Evolutionary conservation across 2,888 invertebrate species (phyloP).

Genomic region (Polymixis flavicincta): DNA sequence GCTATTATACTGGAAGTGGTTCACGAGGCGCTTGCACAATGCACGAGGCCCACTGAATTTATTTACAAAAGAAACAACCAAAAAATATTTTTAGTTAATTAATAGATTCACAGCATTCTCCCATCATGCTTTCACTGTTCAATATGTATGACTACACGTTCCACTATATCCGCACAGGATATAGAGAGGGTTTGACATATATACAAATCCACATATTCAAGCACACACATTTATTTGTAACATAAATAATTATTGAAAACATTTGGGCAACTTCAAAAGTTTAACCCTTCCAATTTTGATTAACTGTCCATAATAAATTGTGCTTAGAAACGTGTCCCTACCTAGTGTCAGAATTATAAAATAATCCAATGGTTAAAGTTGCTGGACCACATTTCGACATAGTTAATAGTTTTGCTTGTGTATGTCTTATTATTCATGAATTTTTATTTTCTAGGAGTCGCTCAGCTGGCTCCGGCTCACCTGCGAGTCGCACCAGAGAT

Average conservation of each 20-base stretch:
- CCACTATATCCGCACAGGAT: not conserved
- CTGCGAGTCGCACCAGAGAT: conserved; percentile 86
- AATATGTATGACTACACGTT: conserved; percentile 17
- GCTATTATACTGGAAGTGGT: conserved; percentile 4
- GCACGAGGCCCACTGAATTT: not conserved
- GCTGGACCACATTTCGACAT: not conserved
- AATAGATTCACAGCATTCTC: not conserved
- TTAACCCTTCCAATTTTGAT: not conserved
- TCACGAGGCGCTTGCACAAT: not conserved
- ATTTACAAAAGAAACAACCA: conserved; percentile 20
- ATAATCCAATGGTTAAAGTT: not conserved
- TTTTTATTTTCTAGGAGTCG: conserved; percentile 77
- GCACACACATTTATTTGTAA: not conserved
- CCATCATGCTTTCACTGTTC: conserved; percentile 17
- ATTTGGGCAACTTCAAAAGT: not conserved
- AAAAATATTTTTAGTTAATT: not conserved
- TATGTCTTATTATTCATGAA: not conserved
- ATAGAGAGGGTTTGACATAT: not conserved
- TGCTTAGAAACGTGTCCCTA: not conserved
- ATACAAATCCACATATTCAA: not conserved
- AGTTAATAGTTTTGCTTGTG: not conserved
- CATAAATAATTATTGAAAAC: conserved; percentile 8
- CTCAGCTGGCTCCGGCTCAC: conserved; percentile 82
- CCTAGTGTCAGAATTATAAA: not conserved
- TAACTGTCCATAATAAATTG: not conserved